phyloP scores from a whole-genome alignment of 2,888 invertebrate genomes.

The Cheilosia vernalis region DNA sequence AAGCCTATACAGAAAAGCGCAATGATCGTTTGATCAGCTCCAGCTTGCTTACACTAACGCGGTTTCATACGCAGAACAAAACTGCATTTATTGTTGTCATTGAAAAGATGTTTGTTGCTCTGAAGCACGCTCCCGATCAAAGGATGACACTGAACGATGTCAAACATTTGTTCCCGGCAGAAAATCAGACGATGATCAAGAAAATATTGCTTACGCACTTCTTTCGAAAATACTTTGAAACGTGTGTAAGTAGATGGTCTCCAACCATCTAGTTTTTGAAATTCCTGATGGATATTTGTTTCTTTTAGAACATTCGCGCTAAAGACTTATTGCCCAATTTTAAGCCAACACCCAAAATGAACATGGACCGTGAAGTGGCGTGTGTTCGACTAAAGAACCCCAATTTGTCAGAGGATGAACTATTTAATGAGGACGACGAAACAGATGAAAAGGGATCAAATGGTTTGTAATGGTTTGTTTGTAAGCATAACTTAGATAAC shows the following conservation, averaged over 20 bases:
- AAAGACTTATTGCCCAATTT: conserved; percentile 43
- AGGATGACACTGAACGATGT: conserved; percentile 84
- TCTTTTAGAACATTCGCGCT: conserved; percentile 40
- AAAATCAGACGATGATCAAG: conserved; percentile 76
- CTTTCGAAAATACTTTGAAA: conserved; percentile 85
- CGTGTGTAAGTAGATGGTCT: conserved; percentile 82
- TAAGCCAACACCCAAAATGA: conserved; percentile 75
- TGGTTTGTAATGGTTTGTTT: no score
- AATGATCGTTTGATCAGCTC: conserved; percentile 83
- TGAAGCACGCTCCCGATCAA: conserved; percentile 84
- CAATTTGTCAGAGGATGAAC: conserved; percentile 84
- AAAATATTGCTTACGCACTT: conserved; percentile 81
- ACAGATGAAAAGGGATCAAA: conserved; percentile 82
- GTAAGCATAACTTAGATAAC: no score
- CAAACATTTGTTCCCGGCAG: conserved; percentile 80
- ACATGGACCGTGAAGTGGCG: conserved; percentile 83
- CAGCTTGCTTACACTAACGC: conserved; percentile 86
- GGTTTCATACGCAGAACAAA: conserved; percentile 86
- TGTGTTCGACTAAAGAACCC: conserved; percentile 86
- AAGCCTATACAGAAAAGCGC: conserved; percentile 85
- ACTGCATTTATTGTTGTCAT: conserved; percentile 83
- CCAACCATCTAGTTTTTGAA: background rate
- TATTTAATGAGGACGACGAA: conserved; percentile 84
- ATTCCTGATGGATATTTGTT: background rate
- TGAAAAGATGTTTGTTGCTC: conserved; percentile 78